Base-by-base conservation (phyloP, 2,797 vertebrate genomes). In the Sebastes trivittatus region DNA sequence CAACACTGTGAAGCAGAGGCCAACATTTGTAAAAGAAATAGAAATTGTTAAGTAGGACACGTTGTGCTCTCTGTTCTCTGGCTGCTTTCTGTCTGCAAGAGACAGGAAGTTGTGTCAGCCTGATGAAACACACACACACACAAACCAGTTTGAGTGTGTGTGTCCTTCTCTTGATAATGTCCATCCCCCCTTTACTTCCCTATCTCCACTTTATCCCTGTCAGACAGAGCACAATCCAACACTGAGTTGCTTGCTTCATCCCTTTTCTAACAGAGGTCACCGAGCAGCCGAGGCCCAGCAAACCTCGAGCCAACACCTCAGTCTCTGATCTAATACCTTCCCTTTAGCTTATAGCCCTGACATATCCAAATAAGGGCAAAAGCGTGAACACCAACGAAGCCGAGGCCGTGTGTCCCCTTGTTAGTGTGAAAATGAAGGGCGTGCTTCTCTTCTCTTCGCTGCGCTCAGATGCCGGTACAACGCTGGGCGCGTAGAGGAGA, bases 311-410 rank as follows among this genome's bases (percentile, higher is more conserved):
- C 42, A n/a, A 61, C 72, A 71, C 69, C 63, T 81, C 5, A 3
- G 30, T 66, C 20, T 76, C 49, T 82, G 20, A 75, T 77, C 65
- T 75, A 18, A 65, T 42, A 64, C 69, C 79, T 85, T 72, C 73
- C 80, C 66, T 74, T 73, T 4, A 38, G 75, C 81, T 82, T 55
- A 61, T 75, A 66, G 68, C 76, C 56, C 42, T 65, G 30, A 92
- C 62, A 90, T 92, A 75, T 80, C 96, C 96, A 95, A 96, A 96
- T 96, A 96, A 93, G 95, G 96, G 63, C 91, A 96, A 92, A 93
- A 91, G 72, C 65, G 65, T 58, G 63, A 77, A 72, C 84, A 75
- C 92, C 92, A 94, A 84, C 90, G 78, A 88, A 85, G 62, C 59
- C 4, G 22, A 20, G 63, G 25, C 70, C 46, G 72, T 85, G 86